phyloP scores from a whole-genome alignment of 2,797 vertebrate genomes.

The Catostomus latipinnis region DNA sequence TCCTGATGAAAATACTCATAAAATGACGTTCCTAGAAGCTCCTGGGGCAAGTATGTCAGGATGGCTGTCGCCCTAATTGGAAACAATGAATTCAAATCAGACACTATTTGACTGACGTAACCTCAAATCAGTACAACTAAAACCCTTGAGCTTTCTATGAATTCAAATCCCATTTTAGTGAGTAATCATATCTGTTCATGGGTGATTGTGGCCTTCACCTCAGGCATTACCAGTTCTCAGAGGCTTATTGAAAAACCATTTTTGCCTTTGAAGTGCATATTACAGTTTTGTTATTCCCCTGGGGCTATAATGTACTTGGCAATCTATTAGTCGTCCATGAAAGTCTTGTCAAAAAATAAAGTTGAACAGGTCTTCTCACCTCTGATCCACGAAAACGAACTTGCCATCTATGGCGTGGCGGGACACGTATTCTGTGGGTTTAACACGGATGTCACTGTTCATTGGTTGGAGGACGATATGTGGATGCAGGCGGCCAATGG shows the following conservation, averaged over 20 bases:
- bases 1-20: slow-evolving; percentile 99
- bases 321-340: too few relatives aligned
- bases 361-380: slow-evolving; percentile 78
- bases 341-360: too few relatives aligned
- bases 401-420: slow-evolving; percentile 97
- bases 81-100: slow-evolving; percentile 24
- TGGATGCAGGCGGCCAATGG: slow-evolving; percentile 94
- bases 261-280: too few relatives aligned
- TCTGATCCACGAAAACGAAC: slow-evolving; percentile 98
- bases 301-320: too few relatives aligned
- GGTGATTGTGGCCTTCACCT: too few relatives aligned
- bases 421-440: slow-evolving; percentile 96
- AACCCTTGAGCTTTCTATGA: too few relatives aligned
- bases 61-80: slow-evolving; percentile 92
- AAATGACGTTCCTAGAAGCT: slow-evolving; percentile 97
- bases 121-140: slow-evolving; percentile 6
- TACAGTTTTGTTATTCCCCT: too few relatives aligned
- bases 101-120: background rate
- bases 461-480: slow-evolving; percentile 90
- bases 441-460: slow-evolving; percentile 92
- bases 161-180: too few relatives aligned
- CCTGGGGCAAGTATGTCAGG: slow-evolving; percentile 95
- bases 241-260: too few relatives aligned
- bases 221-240: too few relatives aligned
- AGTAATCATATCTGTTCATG: too few relatives aligned